Conservation (phyloP, 2,797 vertebrate species). For the Taeniopygia guttata region DNA sequence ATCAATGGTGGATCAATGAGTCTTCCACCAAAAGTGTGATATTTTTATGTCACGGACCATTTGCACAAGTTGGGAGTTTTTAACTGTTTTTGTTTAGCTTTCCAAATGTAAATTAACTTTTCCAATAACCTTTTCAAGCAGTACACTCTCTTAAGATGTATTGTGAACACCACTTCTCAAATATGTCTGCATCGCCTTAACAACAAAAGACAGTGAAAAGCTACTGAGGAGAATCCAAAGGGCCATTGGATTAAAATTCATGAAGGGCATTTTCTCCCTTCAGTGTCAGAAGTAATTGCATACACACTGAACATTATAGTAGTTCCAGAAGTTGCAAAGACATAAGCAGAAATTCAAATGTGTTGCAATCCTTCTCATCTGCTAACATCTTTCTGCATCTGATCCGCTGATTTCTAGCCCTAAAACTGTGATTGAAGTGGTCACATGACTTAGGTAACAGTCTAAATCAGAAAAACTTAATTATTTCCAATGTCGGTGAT, state of each 20-base stretch:
- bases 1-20: neutral
- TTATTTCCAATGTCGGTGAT: neutral
- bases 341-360: neutral
- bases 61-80: neutral
- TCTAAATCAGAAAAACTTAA: neutral
- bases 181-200: slow-evolving; percentile 1
- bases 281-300: slow-evolving; percentile 13
- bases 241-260: slow-evolving; percentile 45
- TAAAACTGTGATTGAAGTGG: neutral
- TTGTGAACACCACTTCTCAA: slow-evolving; percentile 26
- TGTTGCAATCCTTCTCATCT: neutral
- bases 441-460: neutral
- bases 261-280: slow-evolving; percentile 8
- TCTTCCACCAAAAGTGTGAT: neutral
- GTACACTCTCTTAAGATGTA: slow-evolving; percentile 15
- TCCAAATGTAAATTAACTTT: slow-evolving; percentile 6
- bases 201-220: slow-evolving; percentile 20
- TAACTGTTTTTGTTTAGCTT: neutral
- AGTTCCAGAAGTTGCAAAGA: slow-evolving; percentile 19
- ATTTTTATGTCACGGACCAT: neutral
- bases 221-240: slow-evolving; percentile 19
- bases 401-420: neutral
- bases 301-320: neutral
- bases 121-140: neutral
- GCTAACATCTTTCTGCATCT: neutral